Base-by-base conservation (phyloP, 2,888 invertebrate genomes). In the Aphodius sticticus region DNA sequence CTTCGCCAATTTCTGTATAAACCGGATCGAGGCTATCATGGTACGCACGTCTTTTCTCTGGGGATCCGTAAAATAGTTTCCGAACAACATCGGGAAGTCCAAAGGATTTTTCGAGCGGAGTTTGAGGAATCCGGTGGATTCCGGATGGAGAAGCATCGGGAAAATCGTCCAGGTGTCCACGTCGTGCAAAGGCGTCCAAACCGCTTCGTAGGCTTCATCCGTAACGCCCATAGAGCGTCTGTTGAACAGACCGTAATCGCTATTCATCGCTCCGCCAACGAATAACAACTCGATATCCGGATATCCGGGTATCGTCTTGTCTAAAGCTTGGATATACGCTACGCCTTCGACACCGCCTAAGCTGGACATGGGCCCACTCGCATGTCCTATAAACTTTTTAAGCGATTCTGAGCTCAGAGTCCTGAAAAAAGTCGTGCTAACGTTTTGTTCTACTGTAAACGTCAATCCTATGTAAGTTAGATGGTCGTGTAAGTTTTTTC, bases 31-130 rank as follows among this genome's bases (percentile, higher is more conserved):
- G 16, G 91, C 90, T 4, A 93, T 87, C 70, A 93, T 87, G 1
- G 92, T 92, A 16, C 91, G 90, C 0, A 92, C 88, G 84, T 96
- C 91, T 16, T 6, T 35, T 1, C 37, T 35, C 7, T 91, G 86
- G 1, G 91, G 91, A 84, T 94, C 91, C 0, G 91, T 90, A 81
- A 96, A 91, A 87, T 96, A 97, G 84, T 96, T 95, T 0, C 96
- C 94, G 83, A 95, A 93, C 84, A 96, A 92, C 14, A 92, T 89
- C 0, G 96, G 96, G 83, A 93, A 92, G 26, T 93, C 92, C 76
- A 92, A 91, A 0, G 96, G 95, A 89, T 96, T 92, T 12, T 89
- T 92, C 70, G 93, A 92, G 83, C 91, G 92, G n/a, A 97, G 90
- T 87, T 91, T 91, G 0, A 95, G 84, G 9, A 91, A 90, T 0